Percentiles rank a stretch among this genome's conserved stretches.
Conservation (phyloP, 2,113 vertebrate genomes). For the Thermophis baileyi region DNA sequence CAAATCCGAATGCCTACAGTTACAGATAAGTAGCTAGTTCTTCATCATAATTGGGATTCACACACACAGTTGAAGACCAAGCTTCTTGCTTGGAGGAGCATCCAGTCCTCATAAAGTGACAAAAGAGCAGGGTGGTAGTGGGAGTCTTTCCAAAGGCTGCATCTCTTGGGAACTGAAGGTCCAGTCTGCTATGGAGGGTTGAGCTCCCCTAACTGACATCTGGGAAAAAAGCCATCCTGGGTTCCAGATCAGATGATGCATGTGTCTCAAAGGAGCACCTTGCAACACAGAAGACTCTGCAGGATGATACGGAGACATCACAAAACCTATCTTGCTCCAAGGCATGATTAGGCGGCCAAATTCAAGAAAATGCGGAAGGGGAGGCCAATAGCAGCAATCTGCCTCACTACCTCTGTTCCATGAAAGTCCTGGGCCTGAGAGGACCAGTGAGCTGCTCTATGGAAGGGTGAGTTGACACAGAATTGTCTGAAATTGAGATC, state of each 20-base stretch:
- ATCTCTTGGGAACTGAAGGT: not conserved
- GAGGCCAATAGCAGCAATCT: not conserved
- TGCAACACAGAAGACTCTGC: not conserved
- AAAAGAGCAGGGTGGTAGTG: not conserved
- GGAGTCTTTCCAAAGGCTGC: not conserved
- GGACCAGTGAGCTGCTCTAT: too few species aligned
- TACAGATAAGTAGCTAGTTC: not conserved
- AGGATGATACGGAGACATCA: not conserved
- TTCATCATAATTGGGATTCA: not conserved
- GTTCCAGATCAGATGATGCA: not conserved
- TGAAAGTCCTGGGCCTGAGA: too few species aligned
- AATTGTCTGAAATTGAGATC: too few species aligned
- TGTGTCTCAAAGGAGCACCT: not conserved
- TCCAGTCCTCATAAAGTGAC: not conserved
- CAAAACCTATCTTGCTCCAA: not conserved
- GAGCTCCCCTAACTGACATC: not conserved
- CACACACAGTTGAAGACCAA: too few species aligned
- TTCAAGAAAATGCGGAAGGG: not conserved
- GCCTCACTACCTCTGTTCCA: too few species aligned
- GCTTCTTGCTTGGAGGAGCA: too few species aligned
- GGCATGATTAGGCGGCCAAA: not conserved
- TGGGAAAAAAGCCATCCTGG: not conserved
- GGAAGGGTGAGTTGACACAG: too few species aligned
- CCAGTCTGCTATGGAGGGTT: not conserved
- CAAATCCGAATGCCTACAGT: not conserved